Evolutionary conservation across 2,797 vertebrate genomes (phyloP), one percentile per base, ranked within the genome.

Genomic region (Channa striata): DNA sequence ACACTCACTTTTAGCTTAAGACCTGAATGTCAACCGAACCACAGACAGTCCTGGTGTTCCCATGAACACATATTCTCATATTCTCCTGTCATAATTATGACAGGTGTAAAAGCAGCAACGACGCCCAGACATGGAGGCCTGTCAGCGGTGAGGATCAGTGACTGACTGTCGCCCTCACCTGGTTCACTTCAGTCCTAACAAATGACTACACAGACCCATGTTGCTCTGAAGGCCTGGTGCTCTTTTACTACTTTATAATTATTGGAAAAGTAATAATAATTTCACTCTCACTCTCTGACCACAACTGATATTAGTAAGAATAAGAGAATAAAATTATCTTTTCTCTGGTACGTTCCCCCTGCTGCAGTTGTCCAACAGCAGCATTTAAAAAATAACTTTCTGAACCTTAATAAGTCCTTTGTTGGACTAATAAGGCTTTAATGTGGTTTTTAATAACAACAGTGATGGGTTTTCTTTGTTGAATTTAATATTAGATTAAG

Each of bases 141-240:
- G n/a, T 39, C 51, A 30, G 30, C 8, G 0, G 6, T 9, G 37
- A 5, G 2, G 3, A 73, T 72, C 20, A 43, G n/a, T 71, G 54
- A 80, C 68, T 54, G 13, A 72, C 59, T 87, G 84, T 72, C 79
- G 78, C 87, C 87, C 74, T 80, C 91, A 86, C 58, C 72, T 74
- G 91, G 87, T 68, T 68, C 0, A 17, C 9, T 7, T 25, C 2
- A 9, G 46, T 51, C 19, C 58, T 17, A 54, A 16, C 72, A 64
- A 1, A 5, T 52, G 0, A 23, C 9, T 42, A 5, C 16, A 34
- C 14, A 12, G 13, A 43, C 2, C 2, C 20, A 48, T 1, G 1
- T 1, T 30, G 11, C 46, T 7, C 25, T 39, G 30, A 2, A 33
- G 30, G 9, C 39, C 13, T 50, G 33, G 43, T 12, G 11, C 42